A percentile compares a stretch with the other conserved stretches of the same genome.
phyloP scores from a whole-genome alignment of 2,888 invertebrate species.

The Stomorhina lunata region DNA sequence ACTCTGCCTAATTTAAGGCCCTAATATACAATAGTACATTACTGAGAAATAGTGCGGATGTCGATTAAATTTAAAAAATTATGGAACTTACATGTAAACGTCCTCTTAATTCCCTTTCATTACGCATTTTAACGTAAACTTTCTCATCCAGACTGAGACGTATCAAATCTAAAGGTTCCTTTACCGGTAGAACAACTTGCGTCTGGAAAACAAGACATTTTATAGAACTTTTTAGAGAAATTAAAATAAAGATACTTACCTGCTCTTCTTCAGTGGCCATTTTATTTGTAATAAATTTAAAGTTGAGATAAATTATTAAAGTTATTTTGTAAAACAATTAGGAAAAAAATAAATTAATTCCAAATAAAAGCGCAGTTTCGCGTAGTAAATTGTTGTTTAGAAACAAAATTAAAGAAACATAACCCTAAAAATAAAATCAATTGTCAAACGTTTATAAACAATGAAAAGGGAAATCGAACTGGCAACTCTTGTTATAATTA shows the following conservation, averaged over 20 bases:
- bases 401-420: background rate
- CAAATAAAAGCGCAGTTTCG: slow-evolving; percentile 26
- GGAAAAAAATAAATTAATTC: slow-evolving; percentile 4
- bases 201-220: slow-evolving; percentile 57
- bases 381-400: background rate
- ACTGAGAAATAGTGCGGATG: too few relatives aligned
- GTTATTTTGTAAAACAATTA: slow-evolving; percentile 9
- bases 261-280: slow-evolving; percentile 79
- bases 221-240: too few relatives aligned
- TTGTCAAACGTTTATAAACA: slow-evolving; percentile 37
- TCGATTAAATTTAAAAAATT: too few relatives aligned
- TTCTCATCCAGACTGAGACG: slow-evolving; percentile 98
- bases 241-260: slow-evolving; percentile 67
- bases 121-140: slow-evolving; percentile 99
- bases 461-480: background rate
- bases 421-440: slow-evolving; percentile 29
- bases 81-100: slow-evolving; percentile 91
- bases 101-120: slow-evolving; percentile 97
- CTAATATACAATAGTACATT: too few relatives aligned
- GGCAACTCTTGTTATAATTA: background rate
- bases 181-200: slow-evolving; percentile 88
- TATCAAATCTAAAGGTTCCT: slow-evolving; percentile 98
- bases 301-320: slow-evolving; percentile 59
- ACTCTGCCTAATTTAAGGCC: too few relatives aligned
- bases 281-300: slow-evolving; percentile 46